Evolutionary conservation across 1,140 invertebrate species (phyloP).

Genomic region (Littorina saxatilis): DNA sequence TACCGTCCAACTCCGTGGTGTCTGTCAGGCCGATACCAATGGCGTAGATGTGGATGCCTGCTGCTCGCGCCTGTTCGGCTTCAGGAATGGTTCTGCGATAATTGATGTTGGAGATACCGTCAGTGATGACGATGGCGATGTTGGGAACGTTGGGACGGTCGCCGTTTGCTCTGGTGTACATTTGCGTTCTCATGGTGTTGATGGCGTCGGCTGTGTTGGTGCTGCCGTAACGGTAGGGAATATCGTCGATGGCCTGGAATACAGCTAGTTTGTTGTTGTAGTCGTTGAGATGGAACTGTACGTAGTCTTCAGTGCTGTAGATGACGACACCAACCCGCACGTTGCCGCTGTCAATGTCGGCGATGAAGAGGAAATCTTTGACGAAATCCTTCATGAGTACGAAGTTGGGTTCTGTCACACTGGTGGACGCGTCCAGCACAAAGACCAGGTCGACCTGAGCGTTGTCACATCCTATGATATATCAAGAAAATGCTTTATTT

Average conservation of each 20-base stretch:
- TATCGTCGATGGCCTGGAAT: slow-evolving; percentile 54
- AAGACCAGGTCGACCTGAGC: slow-evolving; percentile 61
- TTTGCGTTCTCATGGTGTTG: slow-evolving; percentile 46
- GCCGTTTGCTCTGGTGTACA: slow-evolving; percentile 57
- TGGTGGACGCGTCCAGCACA: slow-evolving; percentile 64
- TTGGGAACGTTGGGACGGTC: too few relatives aligned
- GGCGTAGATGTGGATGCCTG: too few relatives aligned
- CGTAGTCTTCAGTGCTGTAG: slow-evolving; percentile 60
- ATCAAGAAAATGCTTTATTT: too few relatives aligned
- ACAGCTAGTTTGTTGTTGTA: slow-evolving; percentile 50
- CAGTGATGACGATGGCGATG: slow-evolving; percentile 61
- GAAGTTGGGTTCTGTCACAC: too few relatives aligned
- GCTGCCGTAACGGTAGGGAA: slow-evolving; percentile 61
- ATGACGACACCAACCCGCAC: slow-evolving; percentile 58
- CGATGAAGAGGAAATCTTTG: slow-evolving; percentile 58
- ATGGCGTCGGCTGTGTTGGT: slow-evolving; percentile 66
- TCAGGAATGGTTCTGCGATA: slow-evolving; percentile 56
- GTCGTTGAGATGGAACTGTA: slow-evolving; percentile 63
- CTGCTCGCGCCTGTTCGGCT: too few relatives aligned
- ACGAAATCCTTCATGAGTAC: too few relatives aligned
- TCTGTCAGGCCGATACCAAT: too few relatives aligned
- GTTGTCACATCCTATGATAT: slow-evolving; percentile 41
- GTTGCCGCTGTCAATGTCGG: slow-evolving; percentile 58
- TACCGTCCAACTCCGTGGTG: too few relatives aligned
- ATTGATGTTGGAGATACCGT: slow-evolving; percentile 69